These are phyloP conservation scores for Trochalopteron elliotii DNA, from an alignment of 2,113 vertebrate species.

Conservation along the genomic window DNA sequence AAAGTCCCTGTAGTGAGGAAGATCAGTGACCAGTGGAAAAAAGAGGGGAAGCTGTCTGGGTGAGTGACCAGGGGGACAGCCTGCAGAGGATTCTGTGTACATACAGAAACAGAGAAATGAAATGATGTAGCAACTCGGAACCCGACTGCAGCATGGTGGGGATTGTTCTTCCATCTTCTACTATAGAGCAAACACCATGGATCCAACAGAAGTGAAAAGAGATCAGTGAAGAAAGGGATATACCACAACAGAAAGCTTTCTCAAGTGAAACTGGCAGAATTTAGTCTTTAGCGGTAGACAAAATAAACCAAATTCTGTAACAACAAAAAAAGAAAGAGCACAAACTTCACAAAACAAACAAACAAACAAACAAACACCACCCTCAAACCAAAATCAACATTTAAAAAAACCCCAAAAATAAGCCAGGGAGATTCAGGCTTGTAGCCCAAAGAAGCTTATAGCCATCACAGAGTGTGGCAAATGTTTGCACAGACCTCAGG, in stretches of 20 bases:
- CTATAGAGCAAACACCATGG: not conserved
- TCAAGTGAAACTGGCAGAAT: not conserved
- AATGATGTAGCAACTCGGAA: not conserved
- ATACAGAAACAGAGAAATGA: not conserved
- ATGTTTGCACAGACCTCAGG: not conserved
- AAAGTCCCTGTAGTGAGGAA: not conserved
- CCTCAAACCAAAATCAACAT: not conserved
- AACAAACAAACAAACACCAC: not conserved
- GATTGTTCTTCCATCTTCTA: not conserved
- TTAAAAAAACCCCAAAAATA: not conserved
- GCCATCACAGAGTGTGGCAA: not conserved
- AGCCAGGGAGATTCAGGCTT: not conserved
- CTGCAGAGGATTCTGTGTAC: not conserved
- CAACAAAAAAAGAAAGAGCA: not conserved
- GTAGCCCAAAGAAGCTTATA: not conserved
- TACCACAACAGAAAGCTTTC: not conserved
- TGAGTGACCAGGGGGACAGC: not conserved
- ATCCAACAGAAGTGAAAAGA: not conserved
- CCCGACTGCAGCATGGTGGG: not conserved
- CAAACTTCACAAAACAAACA: not conserved
- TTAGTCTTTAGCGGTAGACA: not conserved
- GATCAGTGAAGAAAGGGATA: not conserved
- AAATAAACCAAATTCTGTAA: not conserved
- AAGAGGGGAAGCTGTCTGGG: not conserved
- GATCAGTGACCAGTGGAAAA: not conserved